A percentile compares a stretch with the other conserved stretches of the same genome.
These are phyloP conservation scores for Anas bernieri DNA, from an alignment of 2,797 vertebrate genomes.

Conservation along the genomic window DNA sequence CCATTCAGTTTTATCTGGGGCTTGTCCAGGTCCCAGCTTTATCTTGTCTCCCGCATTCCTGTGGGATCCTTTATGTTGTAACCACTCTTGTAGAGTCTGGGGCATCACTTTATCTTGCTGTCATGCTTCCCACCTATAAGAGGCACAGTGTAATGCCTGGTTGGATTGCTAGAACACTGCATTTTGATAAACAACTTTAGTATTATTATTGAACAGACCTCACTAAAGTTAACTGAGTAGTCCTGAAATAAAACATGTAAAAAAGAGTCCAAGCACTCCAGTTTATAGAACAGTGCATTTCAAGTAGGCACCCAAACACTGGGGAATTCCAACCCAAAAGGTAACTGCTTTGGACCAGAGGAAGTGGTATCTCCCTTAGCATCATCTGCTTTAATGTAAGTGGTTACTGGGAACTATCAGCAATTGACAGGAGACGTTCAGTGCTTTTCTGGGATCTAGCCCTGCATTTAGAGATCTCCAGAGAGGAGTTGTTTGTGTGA, in stretches of 20 bases:
- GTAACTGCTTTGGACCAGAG: neutral
- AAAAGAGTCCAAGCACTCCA: neutral
- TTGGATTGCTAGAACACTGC: neutral
- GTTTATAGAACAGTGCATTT: neutral
- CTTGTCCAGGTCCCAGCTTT: neutral
- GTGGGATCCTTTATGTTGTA: neutral
- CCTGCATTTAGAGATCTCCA: neutral
- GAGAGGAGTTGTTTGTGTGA: slow-evolving; percentile 4
- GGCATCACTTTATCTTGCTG: neutral
- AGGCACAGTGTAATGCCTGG: neutral
- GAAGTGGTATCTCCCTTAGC: neutral
- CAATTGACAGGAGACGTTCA: slow-evolving; percentile 4
- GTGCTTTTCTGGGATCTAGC: neutral
- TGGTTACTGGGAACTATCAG: neutral
- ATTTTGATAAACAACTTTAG: neutral
- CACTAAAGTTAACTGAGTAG: neutral
- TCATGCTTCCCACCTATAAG: neutral
- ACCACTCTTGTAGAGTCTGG: neutral
- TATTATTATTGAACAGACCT: neutral
- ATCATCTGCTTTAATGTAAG: neutral
- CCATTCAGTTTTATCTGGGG: neutral
- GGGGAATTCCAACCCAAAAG: neutral
- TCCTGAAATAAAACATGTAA: neutral
- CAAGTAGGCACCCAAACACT: neutral
- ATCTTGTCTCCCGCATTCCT: neutral